Conservation (phyloP, 2,113 vertebrate species). For the Passerina amoena region DNA sequence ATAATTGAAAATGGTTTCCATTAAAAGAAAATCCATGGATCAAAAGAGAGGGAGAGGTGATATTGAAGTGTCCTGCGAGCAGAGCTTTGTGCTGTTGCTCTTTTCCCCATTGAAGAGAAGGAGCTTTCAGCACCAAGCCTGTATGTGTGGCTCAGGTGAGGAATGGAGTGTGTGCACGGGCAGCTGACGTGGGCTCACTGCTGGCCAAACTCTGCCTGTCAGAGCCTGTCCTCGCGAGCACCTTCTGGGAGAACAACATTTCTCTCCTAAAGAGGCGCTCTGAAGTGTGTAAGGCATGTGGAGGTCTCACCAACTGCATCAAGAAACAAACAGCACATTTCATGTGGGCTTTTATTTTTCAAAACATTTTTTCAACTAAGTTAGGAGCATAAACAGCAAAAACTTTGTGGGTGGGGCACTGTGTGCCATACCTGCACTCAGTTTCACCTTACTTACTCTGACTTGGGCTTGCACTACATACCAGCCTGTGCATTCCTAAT, state of each 20-base stretch:
- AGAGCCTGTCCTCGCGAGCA: neutral
- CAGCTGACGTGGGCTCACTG: neutral
- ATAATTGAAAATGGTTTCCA: neutral
- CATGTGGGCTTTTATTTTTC: neutral
- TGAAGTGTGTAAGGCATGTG: neutral
- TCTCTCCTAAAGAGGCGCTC: neutral
- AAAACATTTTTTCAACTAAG: neutral
- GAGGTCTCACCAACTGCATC: neutral
- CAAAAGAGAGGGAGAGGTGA: neutral
- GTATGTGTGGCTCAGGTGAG: neutral
- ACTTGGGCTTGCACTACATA: neutral
- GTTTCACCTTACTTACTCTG: neutral
- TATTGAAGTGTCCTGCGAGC: neutral
- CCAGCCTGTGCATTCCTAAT: neutral
- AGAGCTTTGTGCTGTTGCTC: neutral
- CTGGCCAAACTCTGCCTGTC: neutral
- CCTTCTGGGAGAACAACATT: neutral
- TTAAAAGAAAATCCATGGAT: neutral
- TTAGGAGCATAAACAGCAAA: neutral
- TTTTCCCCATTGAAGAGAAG: neutral
- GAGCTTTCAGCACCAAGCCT: neutral
- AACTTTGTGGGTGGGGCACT: neutral
- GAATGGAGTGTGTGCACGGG: neutral
- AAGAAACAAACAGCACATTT: neutral
- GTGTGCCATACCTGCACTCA: neutral